Base-by-base conservation (phyloP, 2,888 invertebrate species). In the Nephrotoma flavescens region DNA sequence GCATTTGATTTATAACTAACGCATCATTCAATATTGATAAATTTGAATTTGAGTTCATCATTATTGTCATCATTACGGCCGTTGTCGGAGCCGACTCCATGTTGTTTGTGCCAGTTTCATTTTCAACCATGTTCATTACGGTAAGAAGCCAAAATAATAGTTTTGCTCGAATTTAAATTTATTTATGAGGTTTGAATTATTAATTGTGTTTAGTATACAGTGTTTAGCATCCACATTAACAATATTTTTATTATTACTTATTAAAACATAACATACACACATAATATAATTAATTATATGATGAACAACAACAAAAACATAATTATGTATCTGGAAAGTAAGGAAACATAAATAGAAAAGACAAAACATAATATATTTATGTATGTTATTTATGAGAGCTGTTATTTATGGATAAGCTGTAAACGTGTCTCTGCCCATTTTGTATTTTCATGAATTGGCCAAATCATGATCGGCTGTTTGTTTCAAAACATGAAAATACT, bases 1-100 rank as follows among this genome's bases (percentile, higher is more conserved):
- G 44, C 44, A 44, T 44, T 45, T 85, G 44, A 44, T 45, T 85
- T 31, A 19, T 45, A 7, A 71, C 31, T 6, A 71, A 71, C 12
- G 42, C 41, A 42, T 84, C 84, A n/a, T 84, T 84, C 44, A 44
- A 44, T n/a, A 42, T 84, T 15, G 45, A 42, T 31, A 85, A 85
- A 85, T 85, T 85, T 19, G 85, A 19, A 45, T 85, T 85, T 3
- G 85, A 45, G 45, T 85, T 85, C 85, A 85, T 85, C 44, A 85
- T 85, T 45, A 85, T 85, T 85, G 85, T 44, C 42, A 84, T 84
- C 84, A 84, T 84, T 42, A 84, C 42, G 3, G 84, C 15, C 42
- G 84, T 42, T n/a, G 84, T 42, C 42, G 84, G 15, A 42, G 6
- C 42, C 31, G 71, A 31, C 31, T 71, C 71, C 19, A 71, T 71